phyloP scores from a whole-genome alignment of 2,888 invertebrate genomes.

The Yponomeuta cagnagella region DNA sequence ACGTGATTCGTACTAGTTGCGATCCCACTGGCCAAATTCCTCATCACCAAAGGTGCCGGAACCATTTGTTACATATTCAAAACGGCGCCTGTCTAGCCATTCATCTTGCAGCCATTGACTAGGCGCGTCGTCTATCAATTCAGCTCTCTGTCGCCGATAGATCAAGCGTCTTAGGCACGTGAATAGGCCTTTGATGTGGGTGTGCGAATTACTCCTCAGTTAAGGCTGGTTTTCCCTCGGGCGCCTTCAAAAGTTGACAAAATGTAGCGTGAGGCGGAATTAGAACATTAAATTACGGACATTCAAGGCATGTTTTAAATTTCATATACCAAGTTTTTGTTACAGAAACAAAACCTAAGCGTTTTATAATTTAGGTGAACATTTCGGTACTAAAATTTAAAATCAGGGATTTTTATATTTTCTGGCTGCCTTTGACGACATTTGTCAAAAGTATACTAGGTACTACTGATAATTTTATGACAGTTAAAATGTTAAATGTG shows the following conservation, averaged over 20 bases:
- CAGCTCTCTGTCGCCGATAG: slow-evolving; percentile 41
- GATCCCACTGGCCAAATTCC: not conserved
- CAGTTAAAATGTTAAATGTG: too few relatives aligned
- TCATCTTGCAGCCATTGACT: slow-evolving; percentile 54
- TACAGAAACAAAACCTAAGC: too few relatives aligned
- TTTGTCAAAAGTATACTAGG: too few relatives aligned
- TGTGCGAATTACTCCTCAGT: not conserved
- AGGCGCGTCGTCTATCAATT: slow-evolving; percentile 51
- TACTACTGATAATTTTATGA: too few relatives aligned
- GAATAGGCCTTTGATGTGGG: slow-evolving; percentile 1
- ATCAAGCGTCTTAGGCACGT: slow-evolving; percentile 28
- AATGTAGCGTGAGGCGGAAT: too few relatives aligned
- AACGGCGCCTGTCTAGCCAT: slow-evolving; percentile 40
- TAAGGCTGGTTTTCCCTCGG: not conserved
- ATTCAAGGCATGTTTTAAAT: too few relatives aligned
- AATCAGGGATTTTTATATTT: too few relatives aligned
- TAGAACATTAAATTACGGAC: too few relatives aligned
- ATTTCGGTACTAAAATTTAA: too few relatives aligned
- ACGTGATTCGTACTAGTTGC: not conserved
- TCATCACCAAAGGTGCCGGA: slow-evolving; percentile 31
- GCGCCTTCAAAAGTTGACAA: not conserved
- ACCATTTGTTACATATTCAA: slow-evolving; percentile 65
- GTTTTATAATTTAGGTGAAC: too few relatives aligned
- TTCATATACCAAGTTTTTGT: too few relatives aligned
- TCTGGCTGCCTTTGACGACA: too few relatives aligned